Base-by-base conservation (phyloP, 2,113 vertebrate genomes). In the Anguilla japonica region DNA sequence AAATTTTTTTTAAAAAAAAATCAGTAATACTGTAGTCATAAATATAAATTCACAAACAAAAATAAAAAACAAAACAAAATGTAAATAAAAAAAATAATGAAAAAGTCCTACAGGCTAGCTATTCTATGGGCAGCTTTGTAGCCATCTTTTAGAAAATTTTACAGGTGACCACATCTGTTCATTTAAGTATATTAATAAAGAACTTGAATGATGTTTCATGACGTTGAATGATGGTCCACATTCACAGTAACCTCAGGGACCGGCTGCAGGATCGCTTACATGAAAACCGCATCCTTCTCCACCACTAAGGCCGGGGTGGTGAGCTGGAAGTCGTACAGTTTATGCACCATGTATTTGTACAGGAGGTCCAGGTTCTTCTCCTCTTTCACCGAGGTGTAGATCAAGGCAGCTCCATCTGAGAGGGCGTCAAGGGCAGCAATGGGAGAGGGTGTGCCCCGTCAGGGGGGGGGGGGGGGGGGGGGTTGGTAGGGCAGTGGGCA, bases 311-410 rank as follows among this genome's bases (percentile, higher is more conserved):
- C 96, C 90, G 98, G 95, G 0, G 94, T 96, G 93, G 94, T 95
- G 93, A 99, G 98, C 92, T 98, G 97, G 94, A 99, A 99, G 91
- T 97, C 97, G 0, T 98, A 99, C 40, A 97, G 96, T 96, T 98
- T 99, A 96, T 99, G 98, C 93, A 99, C 96, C 91, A 99, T 96
- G 94, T 99, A 99, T 94, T 99, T 99, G 95, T 99, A 99, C 91
- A 99, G 94, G 90, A 99, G 96, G 91, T 98, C 97, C 80, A 99
- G 93, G 92, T 99, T 99, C 93, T 99, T 99, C 92, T 99, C 98
- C 93, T 99, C 98, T 93, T 99, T 99, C 89, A 99, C 98, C 81
- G 98, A 99, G 40, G 98, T 98, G 93, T 99, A 99, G 94, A 99
- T 97, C 96, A 99, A 96, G 87, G 97, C 98, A 89, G 98, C 98